Conservation (phyloP, 2,888 invertebrate species). For the Fissipunctia ypsillon region DNA sequence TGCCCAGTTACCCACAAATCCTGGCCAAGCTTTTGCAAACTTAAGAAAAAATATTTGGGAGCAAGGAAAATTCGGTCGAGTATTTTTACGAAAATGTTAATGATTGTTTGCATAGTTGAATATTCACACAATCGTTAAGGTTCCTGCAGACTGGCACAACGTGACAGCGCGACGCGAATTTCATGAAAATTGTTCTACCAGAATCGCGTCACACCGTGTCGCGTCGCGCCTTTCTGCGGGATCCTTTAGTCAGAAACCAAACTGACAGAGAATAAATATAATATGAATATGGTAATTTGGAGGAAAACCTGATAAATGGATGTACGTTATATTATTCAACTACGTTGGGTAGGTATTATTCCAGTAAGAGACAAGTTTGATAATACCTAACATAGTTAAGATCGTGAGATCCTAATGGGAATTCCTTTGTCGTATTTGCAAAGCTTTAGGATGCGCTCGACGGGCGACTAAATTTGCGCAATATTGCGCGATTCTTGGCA, state of each 20-base stretch:
- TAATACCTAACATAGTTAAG: neutral
- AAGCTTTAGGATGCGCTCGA: neutral
- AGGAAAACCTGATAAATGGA: slow-evolving; percentile 28
- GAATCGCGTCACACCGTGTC: too few species aligned
- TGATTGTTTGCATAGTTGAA: slow-evolving; percentile 27
- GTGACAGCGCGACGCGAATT: too few species aligned
- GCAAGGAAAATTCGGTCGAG: slow-evolving; percentile 2
- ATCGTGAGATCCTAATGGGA: neutral
- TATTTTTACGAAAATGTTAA: slow-evolving; percentile 23
- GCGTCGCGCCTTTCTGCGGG: too few species aligned
- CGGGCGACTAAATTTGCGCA: neutral
- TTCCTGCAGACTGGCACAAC: too few species aligned
- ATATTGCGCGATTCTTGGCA: neutral
- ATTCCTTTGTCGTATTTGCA: slow-evolving; percentile 2
- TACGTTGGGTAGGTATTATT: neutral
- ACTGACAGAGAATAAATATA: slow-evolving; percentile 10
- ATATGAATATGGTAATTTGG: slow-evolving; percentile 31
- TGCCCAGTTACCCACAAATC: neutral
- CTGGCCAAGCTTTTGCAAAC: neutral
- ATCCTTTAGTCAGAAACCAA: too few species aligned
- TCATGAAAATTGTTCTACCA: too few species aligned
- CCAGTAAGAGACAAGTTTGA: too few species aligned
- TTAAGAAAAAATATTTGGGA: neutral
- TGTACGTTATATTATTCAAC: neutral
- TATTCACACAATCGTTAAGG: slow-evolving; percentile 38